These are phyloP conservation scores for Euphysa ruthae DNA, from an alignment of 30 jellyfish, hydroid and myxozoan species.

Conservation along the genomic window DNA sequence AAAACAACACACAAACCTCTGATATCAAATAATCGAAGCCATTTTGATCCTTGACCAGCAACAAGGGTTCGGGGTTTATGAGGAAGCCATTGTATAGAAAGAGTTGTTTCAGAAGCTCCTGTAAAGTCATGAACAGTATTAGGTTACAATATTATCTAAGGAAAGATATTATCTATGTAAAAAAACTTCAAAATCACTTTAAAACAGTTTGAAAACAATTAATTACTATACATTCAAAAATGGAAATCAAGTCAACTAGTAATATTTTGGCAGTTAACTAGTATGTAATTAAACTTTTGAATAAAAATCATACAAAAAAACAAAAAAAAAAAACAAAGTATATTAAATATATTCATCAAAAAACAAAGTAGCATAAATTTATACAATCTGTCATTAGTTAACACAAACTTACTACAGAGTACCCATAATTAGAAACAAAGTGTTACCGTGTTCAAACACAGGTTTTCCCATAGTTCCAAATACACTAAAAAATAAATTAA, in stretches of 20 bases:
- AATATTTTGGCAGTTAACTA: too few species aligned
- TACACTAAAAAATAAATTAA: background rate
- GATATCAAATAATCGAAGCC: constrained; percentile 64
- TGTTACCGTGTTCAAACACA: constrained; percentile 21
- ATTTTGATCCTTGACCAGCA: constrained; percentile 87
- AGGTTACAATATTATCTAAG: too few species aligned
- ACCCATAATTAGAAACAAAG: background rate
- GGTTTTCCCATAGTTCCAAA: constrained; percentile 11
- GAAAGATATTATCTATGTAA: too few species aligned
- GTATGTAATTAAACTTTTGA: too few species aligned
- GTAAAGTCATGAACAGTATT: too few species aligned
- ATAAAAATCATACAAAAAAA: too few species aligned
- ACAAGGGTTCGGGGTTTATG: constrained; percentile 66
- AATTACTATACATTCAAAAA: background rate
- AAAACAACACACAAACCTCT: constrained; percentile 73
- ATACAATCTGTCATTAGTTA: too few species aligned
- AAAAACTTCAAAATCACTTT: too few species aligned
- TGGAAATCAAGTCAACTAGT: background rate
- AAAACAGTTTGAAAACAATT: too few species aligned
- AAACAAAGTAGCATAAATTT: too few species aligned
- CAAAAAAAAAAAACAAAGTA: too few species aligned
- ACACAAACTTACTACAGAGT: background rate
- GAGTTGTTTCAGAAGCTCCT: constrained; percentile 83
- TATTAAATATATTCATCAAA: too few species aligned
- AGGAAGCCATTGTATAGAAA: constrained; percentile 87